A percentile compares a stretch with the other conserved stretches of the same genome.
Evolutionary conservation across 2,797 vertebrate genomes (phyloP).

Genomic region (Acestrorhynchus altus): DNA sequence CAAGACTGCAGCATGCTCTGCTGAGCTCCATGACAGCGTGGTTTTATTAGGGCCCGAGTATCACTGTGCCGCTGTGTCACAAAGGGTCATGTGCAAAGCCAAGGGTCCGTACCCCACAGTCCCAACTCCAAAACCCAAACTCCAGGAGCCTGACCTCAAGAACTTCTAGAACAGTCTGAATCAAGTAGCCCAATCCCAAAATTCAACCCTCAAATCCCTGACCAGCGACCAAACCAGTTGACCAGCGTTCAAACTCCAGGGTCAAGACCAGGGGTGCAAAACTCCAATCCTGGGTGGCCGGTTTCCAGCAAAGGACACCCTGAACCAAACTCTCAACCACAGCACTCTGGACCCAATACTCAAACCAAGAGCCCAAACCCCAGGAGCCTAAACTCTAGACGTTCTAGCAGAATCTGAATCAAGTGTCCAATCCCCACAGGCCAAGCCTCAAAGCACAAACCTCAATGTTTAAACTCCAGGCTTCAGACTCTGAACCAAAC

Average conservation of each 20-base stretch:
- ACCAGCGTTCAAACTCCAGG: not conserved
- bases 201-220: not conserved
- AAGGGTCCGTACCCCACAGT: slow-evolving; percentile 1
- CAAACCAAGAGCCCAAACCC: not conserved
- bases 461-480: not conserved
- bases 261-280: too few species aligned
- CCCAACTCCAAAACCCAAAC: not conserved
- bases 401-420: not conserved
- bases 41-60: slow-evolving; percentile 27
- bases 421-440: not conserved
- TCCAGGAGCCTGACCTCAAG: not conserved
- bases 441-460: not conserved
- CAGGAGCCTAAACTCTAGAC: too few species aligned
- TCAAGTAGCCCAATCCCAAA: too few species aligned
- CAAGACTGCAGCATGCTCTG: slow-evolving; percentile 18
- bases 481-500: too few species aligned
- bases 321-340: not conserved
- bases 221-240: too few species aligned
- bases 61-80: slow-evolving; percentile 18
- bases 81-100: slow-evolving; percentile 29
- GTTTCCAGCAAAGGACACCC: too few species aligned
- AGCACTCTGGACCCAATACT: not conserved
- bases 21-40: slow-evolving; percentile 4
- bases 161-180: not conserved
- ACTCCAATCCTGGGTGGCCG: too few species aligned